A percentile compares a stretch with the other conserved stretches of the same genome.
These are phyloP conservation scores for Dryobotodes eremita DNA, from an alignment of 2,888 invertebrate species.

Conservation along the genomic window DNA sequence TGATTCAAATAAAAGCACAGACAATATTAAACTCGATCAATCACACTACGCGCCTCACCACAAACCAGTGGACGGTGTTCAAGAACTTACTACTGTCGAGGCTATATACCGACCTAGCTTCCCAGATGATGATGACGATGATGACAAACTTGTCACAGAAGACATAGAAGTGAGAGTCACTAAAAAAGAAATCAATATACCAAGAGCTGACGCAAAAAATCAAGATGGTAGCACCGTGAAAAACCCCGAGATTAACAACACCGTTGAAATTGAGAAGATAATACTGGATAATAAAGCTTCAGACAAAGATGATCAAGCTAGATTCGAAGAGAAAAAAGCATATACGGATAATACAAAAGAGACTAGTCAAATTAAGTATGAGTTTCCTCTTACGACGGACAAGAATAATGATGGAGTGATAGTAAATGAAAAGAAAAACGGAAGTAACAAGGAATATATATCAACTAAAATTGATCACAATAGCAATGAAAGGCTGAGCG, in stretches of 20 bases:
- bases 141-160: background rate
- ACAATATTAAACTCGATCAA: no score
- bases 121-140: constrained; percentile 5
- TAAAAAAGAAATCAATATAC: background rate
- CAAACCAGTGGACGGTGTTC: no score
- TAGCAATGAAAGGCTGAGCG: background rate
- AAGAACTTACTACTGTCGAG: background rate
- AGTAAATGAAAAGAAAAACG: background rate
- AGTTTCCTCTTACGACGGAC: no score
- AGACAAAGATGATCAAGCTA: background rate
- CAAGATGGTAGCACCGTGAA: no score
- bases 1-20: background rate
- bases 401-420: background rate
- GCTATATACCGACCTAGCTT: constrained; percentile 10
- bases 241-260: background rate
- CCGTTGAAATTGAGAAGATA: background rate
- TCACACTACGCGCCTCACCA: no score
- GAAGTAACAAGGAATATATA: background rate
- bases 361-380: background rate
- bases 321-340: background rate
- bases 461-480: background rate
- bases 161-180: background rate
- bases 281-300: background rate
- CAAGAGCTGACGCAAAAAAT: background rate
- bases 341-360: background rate